These are phyloP conservation scores for Microcebus tavaratra DNA, from an alignment of 2,113 vertebrate genomes.

Conservation along the genomic window DNA sequence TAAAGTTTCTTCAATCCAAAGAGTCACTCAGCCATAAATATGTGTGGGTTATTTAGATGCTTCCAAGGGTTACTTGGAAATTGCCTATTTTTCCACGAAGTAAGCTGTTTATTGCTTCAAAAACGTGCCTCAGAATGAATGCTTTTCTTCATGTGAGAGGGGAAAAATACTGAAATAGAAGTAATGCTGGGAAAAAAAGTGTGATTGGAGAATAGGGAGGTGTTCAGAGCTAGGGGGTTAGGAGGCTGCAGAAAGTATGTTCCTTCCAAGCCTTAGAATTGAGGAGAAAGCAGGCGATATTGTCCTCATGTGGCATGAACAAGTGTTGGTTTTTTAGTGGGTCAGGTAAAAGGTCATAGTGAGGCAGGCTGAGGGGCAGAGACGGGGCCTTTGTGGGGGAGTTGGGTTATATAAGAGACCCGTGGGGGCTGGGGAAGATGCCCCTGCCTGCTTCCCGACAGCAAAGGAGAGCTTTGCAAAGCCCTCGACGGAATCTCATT, in stretches of 20 bases:
- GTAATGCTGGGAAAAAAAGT: neutral
- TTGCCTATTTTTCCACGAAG: slow-evolving; percentile 73
- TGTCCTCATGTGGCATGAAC: neutral
- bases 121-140: slow-evolving; percentile 45
- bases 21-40: slow-evolving; percentile 63
- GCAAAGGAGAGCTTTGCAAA: neutral
- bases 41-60: slow-evolving; percentile 51
- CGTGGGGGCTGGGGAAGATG: neutral
- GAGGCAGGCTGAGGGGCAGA: neutral
- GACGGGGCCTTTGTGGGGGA: neutral
- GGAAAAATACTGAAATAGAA: neutral
- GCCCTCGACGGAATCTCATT: neutral
- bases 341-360: neutral
- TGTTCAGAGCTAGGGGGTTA: neutral
- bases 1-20: slow-evolving; percentile 48
- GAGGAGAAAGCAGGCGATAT: neutral
- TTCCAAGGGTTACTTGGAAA: slow-evolving; percentile 69
- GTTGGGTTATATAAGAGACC: neutral
- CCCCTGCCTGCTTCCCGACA: rapidly evolving
- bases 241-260: neutral
- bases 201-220: neutral
- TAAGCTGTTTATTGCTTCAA: slow-evolving; percentile 64
- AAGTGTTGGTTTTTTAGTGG: neutral
- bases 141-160: slow-evolving; percentile 35
- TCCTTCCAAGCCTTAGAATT: neutral